A percentile compares a stretch with the other conserved stretches of the same genome.
Conservation (phyloP, 2,797 vertebrate species). For the Chaenodraco wilsoni region DNA sequence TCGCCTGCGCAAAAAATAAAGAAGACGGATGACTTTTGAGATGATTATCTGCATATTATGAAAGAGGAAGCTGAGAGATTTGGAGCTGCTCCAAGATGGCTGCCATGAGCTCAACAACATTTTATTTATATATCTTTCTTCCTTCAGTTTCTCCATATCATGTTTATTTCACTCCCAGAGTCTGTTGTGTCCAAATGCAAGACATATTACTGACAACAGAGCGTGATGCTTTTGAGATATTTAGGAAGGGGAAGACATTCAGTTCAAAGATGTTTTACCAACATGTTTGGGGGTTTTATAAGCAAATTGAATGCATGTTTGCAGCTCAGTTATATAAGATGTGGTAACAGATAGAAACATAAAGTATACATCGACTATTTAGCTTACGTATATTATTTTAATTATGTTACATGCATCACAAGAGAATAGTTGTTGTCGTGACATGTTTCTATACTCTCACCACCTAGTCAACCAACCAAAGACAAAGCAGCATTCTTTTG, state of each 20-base stretch:
- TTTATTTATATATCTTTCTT: constrained; percentile 39
- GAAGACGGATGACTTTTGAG: constrained; percentile 60
- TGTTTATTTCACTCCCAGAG: constrained; percentile 22
- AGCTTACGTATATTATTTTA: too few species aligned
- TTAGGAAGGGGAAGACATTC: not conserved
- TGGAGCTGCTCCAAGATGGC: constrained; percentile 60
- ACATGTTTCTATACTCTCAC: too few species aligned
- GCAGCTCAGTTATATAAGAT: not conserved
- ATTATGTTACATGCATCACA: too few species aligned
- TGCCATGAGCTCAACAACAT: constrained; percentile 37
- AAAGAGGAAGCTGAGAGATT: constrained; percentile 49
- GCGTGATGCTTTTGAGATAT: not conserved
- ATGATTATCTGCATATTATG: constrained; percentile 61
- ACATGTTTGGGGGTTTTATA: not conserved
- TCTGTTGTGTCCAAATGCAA: constrained; percentile 5
- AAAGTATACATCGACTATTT: too few species aligned
- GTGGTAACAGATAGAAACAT: too few species aligned
- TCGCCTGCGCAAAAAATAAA: constrained; percentile 45
- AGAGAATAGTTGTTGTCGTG: too few species aligned
- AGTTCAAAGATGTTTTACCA: not conserved
- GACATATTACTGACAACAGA: not conserved
- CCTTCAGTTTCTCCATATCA: constrained; percentile 28
- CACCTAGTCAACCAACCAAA: too few species aligned
- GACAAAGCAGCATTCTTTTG: not conserved
- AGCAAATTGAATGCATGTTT: not conserved